Evolutionary conservation across 2,797 vertebrate species (phyloP), one percentile per base, ranked within the genome.

Genomic region (Taeniopygia guttata): DNA sequence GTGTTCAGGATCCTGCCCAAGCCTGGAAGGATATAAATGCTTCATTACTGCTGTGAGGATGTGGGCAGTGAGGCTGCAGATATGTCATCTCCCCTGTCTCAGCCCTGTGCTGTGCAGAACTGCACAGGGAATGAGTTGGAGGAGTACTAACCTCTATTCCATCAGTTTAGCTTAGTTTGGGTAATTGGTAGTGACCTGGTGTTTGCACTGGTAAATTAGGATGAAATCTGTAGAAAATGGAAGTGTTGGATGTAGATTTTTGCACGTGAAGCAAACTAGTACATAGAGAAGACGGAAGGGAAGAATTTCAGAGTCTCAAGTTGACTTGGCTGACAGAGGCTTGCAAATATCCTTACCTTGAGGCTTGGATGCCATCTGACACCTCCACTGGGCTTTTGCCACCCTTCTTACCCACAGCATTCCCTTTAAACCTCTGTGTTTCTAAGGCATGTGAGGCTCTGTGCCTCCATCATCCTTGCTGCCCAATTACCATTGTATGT

Each of bases 1-100:
- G 58, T 75, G 79, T 84, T 90, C 63, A 84, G 94, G 70, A 91
- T 88, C 74, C 48, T 48, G 52, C 91, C 74, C 95, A 79, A 91
- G 62, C 34, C 59, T 36, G 25, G 63, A 40, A 55, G 19, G 34
- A 63, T 76, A 27, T 63, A 87, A 91, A 79, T 82, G 63, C 17
- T 79, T 94, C 32, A 84, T 89, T 76, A 59, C 48, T 49, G 59
- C 55, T 66, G 1, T 45, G 60, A 73, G 70, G 21, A n/a, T 12
- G 5, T 30, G 26, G 54, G 45, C 43, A 86, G 43, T 7, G 77
- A 86, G 48, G n/a, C 54, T 74, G 62, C 23, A 40, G 83, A 40
- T 64, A n/a, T 6, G 29, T 13, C 66, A 55, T 25, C 25, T 81
- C 46, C 69, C 30, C 56, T 0, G 1, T 74, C 55, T 58, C 68